Base-by-base conservation (phyloP, 2,888 invertebrate species). In the Rotaria magnacalcarata region DNA sequence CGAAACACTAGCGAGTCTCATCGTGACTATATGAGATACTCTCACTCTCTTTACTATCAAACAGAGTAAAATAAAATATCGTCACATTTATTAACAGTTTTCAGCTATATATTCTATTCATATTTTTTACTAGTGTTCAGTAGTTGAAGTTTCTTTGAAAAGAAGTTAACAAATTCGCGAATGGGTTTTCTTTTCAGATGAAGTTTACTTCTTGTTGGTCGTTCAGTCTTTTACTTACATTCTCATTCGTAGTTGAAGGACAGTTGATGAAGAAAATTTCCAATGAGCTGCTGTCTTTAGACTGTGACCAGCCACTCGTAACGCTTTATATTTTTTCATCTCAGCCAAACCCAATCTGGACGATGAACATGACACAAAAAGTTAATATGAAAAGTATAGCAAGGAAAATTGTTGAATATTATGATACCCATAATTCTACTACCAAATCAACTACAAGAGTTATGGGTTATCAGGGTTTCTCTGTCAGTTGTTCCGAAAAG, bases 381-480 rank as follows among this genome's bases (percentile, higher is more conserved):
- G 7, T 24, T 21, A 43, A 19, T 4, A 43, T 75, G 41, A 75
- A 43, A 43, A 75, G 10, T 75, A 21, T 75, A 7, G 24, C 19
- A 24, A 75, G 41, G 10, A 60, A 60, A 16, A 60, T 60, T 8
- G 3, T 27, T 0, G 14, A 27, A 11, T 27, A 60, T 14, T 60
- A 60, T 60, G 21, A 75, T 10, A 41, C 19, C 19, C 19, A 43
- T 41, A 8, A 10, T 24, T 43, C 6, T 27, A 34, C 43, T 10
- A 41, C 8, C 6, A 43, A 41, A 24, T 47, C 47, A 24, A 80
- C 80, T 11, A 43, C 43, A 43, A 21, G 80, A 80, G 19, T 47
- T 14, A 24, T 80, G 24, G 80, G 80, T 24, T 80, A 80, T 47
- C 80, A 80, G 10, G 80, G 80, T 43, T 80, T 80, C 34, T 19